Evolutionary conservation across 2,888 invertebrate species (phyloP), one percentile per base, ranked within the genome.

Genomic region (Nemotelus pantherinus): DNA sequence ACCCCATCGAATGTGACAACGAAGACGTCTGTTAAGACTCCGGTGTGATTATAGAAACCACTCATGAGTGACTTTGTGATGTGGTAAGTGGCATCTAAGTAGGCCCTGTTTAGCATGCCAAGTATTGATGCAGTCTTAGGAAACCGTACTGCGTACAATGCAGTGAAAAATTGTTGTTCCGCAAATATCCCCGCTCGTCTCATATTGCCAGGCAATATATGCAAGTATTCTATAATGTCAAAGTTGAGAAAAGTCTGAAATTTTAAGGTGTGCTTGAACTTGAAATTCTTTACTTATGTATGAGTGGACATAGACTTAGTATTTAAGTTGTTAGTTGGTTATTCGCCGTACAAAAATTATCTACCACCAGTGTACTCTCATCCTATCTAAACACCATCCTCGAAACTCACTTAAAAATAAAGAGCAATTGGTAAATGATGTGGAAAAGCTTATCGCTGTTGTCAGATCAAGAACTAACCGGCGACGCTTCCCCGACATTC

Each of bases 61-160:
- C 70, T 70, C 70, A 70, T 70, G 70, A 70, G 43, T 70, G 70
- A 70, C 70, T 70, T 70, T 70, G 70, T 55, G 53, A 70, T 70
- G 70, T 53, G 70, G 70, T 70, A 50, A 70, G 50, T 48, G 50
- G 60, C 7, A 43, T 7, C 60, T 60, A 60, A 60, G 60, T 39
- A 60, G 60, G 41, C 9, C 25, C 25, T 58, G 60, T 60, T 25
- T 60, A 25, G 60, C 41, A 41, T 60, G 60, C 39, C 60, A 60
- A 60, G 60, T 60, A 41, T 60, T 60, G 60, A 39, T 60, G 60
- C 60, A 60, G 41, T 60, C 43, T 43, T 60, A 3, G 4, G 41
- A 60, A 39, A 41, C 60, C 25, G 25, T 57, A 57, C 25, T 25
- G 57, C 0, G 2, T n/a, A 58, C 58, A 58, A 58, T 58, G 58